Percentiles rank a stretch among this genome's conserved stretches.
phyloP scores from a whole-genome alignment of 1,140 invertebrate genomes.

The Bilobella aurantiaca region DNA sequence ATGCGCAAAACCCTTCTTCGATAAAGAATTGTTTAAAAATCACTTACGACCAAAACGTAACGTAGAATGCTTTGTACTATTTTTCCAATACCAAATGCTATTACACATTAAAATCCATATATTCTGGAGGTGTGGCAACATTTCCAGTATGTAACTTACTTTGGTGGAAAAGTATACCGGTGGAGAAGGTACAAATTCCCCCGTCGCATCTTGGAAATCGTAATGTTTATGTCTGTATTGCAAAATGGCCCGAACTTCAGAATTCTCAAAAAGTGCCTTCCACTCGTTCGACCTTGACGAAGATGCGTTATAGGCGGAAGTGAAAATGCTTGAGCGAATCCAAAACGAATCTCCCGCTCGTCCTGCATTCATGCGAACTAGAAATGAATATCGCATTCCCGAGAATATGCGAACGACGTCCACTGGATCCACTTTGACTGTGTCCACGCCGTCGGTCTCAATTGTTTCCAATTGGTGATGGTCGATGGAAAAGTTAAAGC shows the following conservation, averaged over 20 bases:
- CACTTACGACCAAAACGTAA: too few relatives aligned
- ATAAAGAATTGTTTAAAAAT: too few relatives aligned
- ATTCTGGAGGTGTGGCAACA: too few relatives aligned
- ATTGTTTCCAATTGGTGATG: slow-evolving; percentile 17
- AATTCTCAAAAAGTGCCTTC: background rate
- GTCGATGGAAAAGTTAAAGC: slow-evolving; percentile 24
- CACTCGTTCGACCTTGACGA: background rate
- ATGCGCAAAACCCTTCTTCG: too few relatives aligned
- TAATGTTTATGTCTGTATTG: background rate
- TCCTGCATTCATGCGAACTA: slow-evolving; percentile 6
- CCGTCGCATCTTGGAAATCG: background rate
- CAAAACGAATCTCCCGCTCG: background rate
- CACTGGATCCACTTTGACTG: background rate
- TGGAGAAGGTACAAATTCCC: background rate
- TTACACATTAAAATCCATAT: too few relatives aligned
- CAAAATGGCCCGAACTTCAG: background rate
- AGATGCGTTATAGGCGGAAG: background rate
- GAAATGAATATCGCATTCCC: slow-evolving; percentile 16
- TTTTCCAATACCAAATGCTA: too few relatives aligned
- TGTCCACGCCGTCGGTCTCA: slow-evolving; percentile 23
- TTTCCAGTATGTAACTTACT: too few relatives aligned
- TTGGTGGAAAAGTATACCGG: too few relatives aligned
- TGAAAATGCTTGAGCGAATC: background rate
- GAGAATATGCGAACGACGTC: slow-evolving; percentile 1
- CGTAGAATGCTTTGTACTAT: too few relatives aligned